Base-by-base conservation (phyloP, 2,113 vertebrate species). In the Glaucomys volans region DNA sequence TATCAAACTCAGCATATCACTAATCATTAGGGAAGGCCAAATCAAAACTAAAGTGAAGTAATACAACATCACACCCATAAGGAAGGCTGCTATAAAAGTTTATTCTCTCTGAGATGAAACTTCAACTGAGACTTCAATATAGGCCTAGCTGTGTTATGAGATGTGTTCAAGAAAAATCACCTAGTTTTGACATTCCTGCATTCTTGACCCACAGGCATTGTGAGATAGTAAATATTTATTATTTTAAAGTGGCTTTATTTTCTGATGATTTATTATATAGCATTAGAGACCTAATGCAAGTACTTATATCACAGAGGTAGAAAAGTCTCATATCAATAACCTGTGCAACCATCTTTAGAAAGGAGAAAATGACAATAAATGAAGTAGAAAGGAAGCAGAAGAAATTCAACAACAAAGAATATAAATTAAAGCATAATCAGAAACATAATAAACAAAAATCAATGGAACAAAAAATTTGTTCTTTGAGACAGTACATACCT, bases 361-460 rank as follows among this genome's bases (percentile, higher is more conserved):
- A 92, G 35, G 16, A 47, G 24, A 86, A 95, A 54, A 10, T 52
- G 37, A 77, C 66, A 50, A 32, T 44, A 94, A 87, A 76, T 64
- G 87, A 87, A 91, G 83, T 57, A 16, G 16, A 88, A 93, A 82
- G 37, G 40, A 92, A 95, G 52, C 32, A 90, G 42, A 95, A 82
- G 32, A 90, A 66, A 86, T 26, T 77, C 83, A 71, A 77, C 88
- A 62, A 32, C 28, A 85, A 42, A 67, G 4, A 47, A 14, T 28
- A 52, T 64, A 71, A 90, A 40, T 71, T 80, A 54, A 52, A 79
- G 8, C 67, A 71, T 57, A 91, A 24, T 42, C 62, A 83, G 11
- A 72, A 79, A 64, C 26, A 79, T 66, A 87, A 47, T 77, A 44
- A 71, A 35, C 26, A 71, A 44, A 77, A 75, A 64, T 57, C 18